Evolutionary conservation across 2,113 vertebrate genomes (phyloP).

Genomic region (Barbus barbus): DNA sequence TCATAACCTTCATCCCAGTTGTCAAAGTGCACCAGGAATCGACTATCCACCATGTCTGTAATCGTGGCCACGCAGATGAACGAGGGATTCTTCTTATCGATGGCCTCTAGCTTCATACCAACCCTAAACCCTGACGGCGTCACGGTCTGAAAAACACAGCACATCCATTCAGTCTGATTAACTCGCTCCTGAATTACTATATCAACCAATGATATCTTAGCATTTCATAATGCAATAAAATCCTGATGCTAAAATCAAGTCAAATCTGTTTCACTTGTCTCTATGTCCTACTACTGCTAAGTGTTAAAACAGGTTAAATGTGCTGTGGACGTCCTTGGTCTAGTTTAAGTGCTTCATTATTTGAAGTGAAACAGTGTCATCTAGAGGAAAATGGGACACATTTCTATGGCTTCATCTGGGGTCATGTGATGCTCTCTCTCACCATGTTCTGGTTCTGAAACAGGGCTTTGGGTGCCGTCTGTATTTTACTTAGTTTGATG

Average conservation of each 20-base stretch:
- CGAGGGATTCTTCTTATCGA: conserved; percentile 86
- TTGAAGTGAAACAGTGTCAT: not conserved
- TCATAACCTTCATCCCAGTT: conserved; percentile 89
- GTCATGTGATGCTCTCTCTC: conserved; percentile 55
- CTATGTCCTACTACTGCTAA: not conserved
- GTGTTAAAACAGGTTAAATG: not conserved
- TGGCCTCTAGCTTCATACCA: conserved; percentile 87
- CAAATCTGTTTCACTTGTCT: not conserved
- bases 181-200: not conserved
- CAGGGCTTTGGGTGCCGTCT: conserved; percentile 83
- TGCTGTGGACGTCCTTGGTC: not conserved
- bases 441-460: conserved; percentile 88
- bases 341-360: not conserved
- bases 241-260: not conserved
- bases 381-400: not conserved
- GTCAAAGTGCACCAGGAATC: conserved; percentile 88
- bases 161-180: not conserved
- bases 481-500: conserved; percentile 82
- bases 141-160: conserved; percentile 74
- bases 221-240: not conserved
- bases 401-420: not conserved
- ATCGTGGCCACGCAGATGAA: conserved; percentile 87
- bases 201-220: not conserved
- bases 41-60: conserved; percentile 87
- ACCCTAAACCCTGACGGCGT: conserved; percentile 86